Conservation (phyloP, 1,140 invertebrate species). For the Cyrtorhinus lividipennis region DNA sequence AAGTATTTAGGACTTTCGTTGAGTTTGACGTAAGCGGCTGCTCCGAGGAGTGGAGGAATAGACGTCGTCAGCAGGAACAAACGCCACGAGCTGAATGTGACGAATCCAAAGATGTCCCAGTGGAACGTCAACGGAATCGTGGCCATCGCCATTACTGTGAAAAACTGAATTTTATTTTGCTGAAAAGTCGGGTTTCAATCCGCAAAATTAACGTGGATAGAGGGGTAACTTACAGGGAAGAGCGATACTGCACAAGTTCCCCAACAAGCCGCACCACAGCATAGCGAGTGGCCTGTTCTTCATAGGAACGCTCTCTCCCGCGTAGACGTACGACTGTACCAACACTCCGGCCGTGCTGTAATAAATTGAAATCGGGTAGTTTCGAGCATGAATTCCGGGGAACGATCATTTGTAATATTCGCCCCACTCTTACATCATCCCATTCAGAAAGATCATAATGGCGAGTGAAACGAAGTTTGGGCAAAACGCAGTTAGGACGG, state of each 20-base stretch:
- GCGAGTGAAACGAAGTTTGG: background rate
- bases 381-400: background rate
- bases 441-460: background rate
- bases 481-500: background rate
- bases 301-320: background rate
- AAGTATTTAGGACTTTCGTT: background rate
- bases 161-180: background rate
- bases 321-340: background rate
- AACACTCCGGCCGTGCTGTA: background rate
- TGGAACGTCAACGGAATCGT: background rate
- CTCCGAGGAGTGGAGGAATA: background rate
- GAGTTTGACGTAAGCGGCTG: background rate
- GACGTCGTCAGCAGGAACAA: background rate
- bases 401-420: background rate
- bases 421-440: background rate
- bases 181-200: background rate
- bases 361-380: background rate
- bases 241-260: background rate
- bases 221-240: background rate
- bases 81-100: background rate
- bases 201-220: background rate
- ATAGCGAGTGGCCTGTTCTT: background rate
- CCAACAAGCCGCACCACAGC: background rate
- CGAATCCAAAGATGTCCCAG: background rate
- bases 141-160: background rate